phyloP scores from a whole-genome alignment of 2,797 vertebrate species.

The Chelon auratus region DNA sequence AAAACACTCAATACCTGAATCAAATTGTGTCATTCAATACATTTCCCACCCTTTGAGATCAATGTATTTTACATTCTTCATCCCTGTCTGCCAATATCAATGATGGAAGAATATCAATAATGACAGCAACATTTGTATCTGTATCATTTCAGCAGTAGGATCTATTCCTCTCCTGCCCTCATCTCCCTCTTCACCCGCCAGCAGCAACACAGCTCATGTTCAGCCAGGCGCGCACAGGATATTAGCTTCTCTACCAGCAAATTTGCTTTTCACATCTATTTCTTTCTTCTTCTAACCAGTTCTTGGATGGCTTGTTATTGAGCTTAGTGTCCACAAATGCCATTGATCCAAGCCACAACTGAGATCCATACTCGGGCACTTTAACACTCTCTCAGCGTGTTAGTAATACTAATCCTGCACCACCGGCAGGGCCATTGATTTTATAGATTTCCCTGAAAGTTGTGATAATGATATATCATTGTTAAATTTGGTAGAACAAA shows the following conservation, averaged over 20 bases:
- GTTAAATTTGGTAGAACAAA: conserved; percentile 99
- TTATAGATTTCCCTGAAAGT: conserved; percentile 99
- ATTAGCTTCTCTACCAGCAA: conserved; percentile 98
- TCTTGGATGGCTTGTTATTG: conserved; percentile 99
- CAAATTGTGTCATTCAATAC: conserved; percentile 78
- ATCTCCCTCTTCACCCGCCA: conserved; percentile 69
- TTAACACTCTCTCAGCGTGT: conserved; percentile 97
- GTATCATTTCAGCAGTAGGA: conserved; percentile 81
- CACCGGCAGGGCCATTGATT: conserved; percentile 99
- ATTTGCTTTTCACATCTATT: conserved; percentile 99
- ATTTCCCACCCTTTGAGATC: conserved; percentile 72
- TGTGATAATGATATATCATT: conserved; percentile 99
- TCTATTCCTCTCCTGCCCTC: conserved; percentile 78
- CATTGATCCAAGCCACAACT: conserved; percentile 99
- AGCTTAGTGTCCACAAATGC: conserved; percentile 99
- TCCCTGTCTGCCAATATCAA: conserved; percentile 83
- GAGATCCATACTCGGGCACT: conserved; percentile 97
- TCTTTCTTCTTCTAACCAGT: conserved; percentile 90
- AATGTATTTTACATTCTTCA: conserved; percentile 82
- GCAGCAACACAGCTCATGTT: conserved; percentile 82
- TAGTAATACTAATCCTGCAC: conserved; percentile 99
- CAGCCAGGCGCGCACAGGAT: conserved; percentile 87
- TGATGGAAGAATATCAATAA: conserved; percentile 84
- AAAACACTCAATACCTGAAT: conserved; percentile 74
- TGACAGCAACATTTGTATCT: conserved; percentile 82